Evolutionary conservation across 2,113 vertebrate species (phyloP).

Genomic region (Tenrec ecaudatus): DNA sequence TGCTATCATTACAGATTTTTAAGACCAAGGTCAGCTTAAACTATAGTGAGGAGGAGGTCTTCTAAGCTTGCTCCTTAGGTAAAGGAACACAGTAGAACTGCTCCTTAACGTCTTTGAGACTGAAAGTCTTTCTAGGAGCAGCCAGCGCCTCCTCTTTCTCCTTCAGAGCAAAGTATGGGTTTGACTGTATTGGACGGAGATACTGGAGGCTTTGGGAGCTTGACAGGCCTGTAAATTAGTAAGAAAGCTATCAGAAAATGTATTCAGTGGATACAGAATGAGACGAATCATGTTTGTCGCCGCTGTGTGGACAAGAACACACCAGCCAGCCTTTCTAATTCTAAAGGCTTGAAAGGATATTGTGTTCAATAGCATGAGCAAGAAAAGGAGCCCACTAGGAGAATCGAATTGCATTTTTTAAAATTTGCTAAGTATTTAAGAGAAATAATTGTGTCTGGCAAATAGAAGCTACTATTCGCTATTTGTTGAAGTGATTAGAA

Average conservation of each 20-base stretch:
- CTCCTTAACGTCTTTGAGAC: too few species aligned
- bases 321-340: too few species aligned
- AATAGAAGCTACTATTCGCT: neutral
- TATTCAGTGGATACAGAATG: conserved; percentile 12
- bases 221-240: neutral
- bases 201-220: neutral
- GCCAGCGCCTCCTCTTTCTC: too few species aligned
- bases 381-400: neutral
- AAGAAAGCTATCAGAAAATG: conserved; percentile 4
- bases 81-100: neutral
- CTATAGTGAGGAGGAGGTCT: neutral
- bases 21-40: neutral
- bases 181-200: neutral
- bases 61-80: neutral
- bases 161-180: too few species aligned
- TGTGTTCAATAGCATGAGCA: conserved; percentile 44
- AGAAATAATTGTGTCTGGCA: conserved; percentile 32
- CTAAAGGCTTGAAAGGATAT: neutral
- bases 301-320: neutral
- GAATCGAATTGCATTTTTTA: neutral
- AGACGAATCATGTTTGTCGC: conserved; percentile 30
- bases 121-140: too few species aligned
- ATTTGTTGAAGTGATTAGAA: conserved; percentile 7
- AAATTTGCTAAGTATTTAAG: neutral
- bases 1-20: conserved; percentile 19